Conservation (phyloP, 2,797 vertebrate species). For the Lophotriccus pileatus region DNA sequence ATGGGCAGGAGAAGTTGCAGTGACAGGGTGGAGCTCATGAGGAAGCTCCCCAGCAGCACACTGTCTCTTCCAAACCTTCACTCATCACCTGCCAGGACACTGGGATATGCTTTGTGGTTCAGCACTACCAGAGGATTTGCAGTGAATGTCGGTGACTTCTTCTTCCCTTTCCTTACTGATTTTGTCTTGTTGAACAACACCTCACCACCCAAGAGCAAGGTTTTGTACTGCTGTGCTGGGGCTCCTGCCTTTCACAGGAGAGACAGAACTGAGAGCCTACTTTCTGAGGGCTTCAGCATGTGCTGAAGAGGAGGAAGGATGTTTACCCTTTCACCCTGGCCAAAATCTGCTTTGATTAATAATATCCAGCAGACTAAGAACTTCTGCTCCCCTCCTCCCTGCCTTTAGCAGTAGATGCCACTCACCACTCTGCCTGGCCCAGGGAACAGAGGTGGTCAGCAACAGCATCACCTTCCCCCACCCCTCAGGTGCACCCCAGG, state of each 20-base stretch:
- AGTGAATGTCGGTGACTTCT: neutral
- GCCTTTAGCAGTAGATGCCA: neutral
- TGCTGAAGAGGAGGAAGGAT: neutral
- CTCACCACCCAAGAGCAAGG: accelerated
- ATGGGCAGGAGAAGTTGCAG: neutral
- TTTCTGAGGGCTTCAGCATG: neutral
- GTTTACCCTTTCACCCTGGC: neutral
- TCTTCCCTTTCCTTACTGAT: neutral
- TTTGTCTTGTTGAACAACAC: neutral
- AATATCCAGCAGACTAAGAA: neutral
- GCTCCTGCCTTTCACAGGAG: neutral
- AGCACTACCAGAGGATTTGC: neutral
- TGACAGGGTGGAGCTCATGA: neutral
- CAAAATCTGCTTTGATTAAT: neutral
- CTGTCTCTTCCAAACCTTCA: neutral
- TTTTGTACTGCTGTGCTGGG: neutral
- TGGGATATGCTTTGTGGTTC: neutral
- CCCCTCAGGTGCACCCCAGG: neutral
- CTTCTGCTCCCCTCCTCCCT: neutral
- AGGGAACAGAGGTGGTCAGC: neutral
- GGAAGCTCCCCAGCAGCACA: neutral
- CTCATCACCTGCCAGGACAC: neutral
- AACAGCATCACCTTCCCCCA: neutral
- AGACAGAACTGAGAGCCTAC: neutral
- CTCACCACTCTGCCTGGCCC: neutral